A percentile compares a stretch with the other conserved stretches of the same genome.
Conservation (phyloP, 1,140 invertebrate species). For the Drosophila gunungcola region DNA sequence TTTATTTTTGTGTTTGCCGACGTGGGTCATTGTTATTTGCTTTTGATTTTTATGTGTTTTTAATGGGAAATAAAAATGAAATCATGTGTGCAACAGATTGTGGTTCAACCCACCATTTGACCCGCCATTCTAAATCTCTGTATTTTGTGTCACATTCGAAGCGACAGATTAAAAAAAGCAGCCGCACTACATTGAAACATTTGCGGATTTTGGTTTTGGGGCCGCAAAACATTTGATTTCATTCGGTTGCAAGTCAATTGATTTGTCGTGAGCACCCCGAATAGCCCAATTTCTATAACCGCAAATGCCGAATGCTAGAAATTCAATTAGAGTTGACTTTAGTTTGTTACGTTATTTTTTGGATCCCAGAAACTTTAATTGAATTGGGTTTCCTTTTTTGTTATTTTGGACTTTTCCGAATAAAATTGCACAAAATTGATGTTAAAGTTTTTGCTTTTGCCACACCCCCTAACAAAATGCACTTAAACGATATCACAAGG, state of each 20-base stretch:
- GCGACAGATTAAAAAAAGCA: slow-evolving; percentile 10
- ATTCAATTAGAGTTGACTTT: slow-evolving; percentile 73
- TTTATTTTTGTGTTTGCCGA: slow-evolving; percentile 30
- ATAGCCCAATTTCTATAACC: slow-evolving; percentile 12
- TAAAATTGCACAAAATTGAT: slow-evolving; percentile 34
- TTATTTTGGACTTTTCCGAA: slow-evolving; percentile 8
- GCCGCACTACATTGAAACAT: slow-evolving; percentile 38
- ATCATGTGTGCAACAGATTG: slow-evolving; percentile 83
- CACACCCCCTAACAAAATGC: slow-evolving; percentile 38
- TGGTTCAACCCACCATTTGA: slow-evolving; percentile 27
- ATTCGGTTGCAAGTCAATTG: slow-evolving; percentile 73
- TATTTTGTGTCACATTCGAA: slow-evolving; percentile 34
- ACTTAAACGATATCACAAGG: slow-evolving; percentile 41
- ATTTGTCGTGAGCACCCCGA: slow-evolving; percentile 53
- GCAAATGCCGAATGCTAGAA: slow-evolving; percentile 30
- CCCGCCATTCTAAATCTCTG: slow-evolving; percentile 29
- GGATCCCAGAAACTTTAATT: slow-evolving; percentile 52
- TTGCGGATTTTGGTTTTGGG: slow-evolving; percentile 58
- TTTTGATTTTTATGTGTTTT: slow-evolving; percentile 81
- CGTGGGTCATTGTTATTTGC: slow-evolving; percentile 44
- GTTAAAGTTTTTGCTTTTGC: slow-evolving; percentile 38
- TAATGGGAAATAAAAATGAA: slow-evolving; percentile 83
- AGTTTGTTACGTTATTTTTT: slow-evolving; percentile 45
- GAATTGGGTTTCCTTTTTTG: slow-evolving; percentile 25
- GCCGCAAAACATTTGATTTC: slow-evolving; percentile 78